Evolutionary conservation across 2,888 invertebrate genomes (phyloP).

Genomic region (Lepidochrysops patricia): DNA sequence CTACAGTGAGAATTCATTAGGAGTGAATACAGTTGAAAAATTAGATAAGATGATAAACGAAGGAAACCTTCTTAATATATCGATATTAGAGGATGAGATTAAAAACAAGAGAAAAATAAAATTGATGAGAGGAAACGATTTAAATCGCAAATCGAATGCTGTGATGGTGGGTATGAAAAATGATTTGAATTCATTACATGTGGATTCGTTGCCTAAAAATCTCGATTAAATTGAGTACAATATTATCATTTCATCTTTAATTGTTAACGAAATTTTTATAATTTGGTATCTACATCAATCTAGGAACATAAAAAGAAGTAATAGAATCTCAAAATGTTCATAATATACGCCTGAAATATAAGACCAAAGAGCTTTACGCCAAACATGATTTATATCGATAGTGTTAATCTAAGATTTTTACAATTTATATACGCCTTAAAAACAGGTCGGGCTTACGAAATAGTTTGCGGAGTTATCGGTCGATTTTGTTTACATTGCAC

Average conservation of each 20-base stretch:
- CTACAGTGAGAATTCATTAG: slow-evolving; percentile 32
- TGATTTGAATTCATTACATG: background rate
- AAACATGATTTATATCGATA: slow-evolving; percentile 11
- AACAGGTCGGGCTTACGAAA: slow-evolving; percentile 24
- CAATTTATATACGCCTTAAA: slow-evolving; percentile 15
- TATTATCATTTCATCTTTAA: no score
- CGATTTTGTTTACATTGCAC: slow-evolving; percentile 33
- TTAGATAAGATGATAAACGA: background rate
- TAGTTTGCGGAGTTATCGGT: slow-evolving; percentile 13
- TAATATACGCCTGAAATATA: background rate
- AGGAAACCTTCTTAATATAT: background rate
- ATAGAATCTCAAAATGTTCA: background rate
- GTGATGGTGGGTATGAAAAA: background rate
- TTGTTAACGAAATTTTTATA: no score
- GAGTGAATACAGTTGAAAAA: slow-evolving; percentile 34
- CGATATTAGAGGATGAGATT: background rate
- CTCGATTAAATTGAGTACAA: background rate
- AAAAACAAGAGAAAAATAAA: background rate
- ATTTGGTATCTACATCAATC: background rate
- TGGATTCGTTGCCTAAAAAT: background rate
- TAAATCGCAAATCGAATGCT: background rate
- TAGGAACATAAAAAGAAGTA: no score
- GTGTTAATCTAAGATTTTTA: slow-evolving; percentile 17
- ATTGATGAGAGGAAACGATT: background rate
- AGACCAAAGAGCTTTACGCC: slow-evolving; percentile 1